Percentiles rank a stretch among this genome's conserved stretches.
phyloP scores from a whole-genome alignment of 2,797 vertebrate genomes.

The Melanotaenia trifasciata region DNA sequence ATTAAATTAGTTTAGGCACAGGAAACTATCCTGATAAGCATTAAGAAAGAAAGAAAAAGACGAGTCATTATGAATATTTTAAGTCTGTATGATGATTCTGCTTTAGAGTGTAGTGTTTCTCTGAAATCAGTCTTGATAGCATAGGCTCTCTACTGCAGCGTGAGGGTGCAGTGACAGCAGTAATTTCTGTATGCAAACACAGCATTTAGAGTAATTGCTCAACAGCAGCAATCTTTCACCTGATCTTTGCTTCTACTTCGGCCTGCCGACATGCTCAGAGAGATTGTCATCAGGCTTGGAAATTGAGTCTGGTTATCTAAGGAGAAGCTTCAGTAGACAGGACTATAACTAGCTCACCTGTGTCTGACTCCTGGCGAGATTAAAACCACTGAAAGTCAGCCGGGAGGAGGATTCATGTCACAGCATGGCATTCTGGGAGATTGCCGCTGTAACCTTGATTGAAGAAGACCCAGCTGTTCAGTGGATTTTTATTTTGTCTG shows the following conservation, averaged over 20 bases:
- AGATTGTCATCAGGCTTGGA: slow-evolving; percentile 34
- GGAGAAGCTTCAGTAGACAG: slow-evolving; percentile 14
- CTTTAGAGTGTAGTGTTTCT: no score
- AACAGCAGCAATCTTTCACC: slow-evolving; percentile 13
- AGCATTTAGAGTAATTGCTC: slow-evolving; percentile 28
- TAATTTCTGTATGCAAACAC: slow-evolving; percentile 14
- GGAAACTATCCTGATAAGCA: no score
- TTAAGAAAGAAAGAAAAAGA: no score
- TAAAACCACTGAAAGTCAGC: slow-evolving; percentile 49
- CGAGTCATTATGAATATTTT: no score
- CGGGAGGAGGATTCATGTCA: slow-evolving; percentile 14
- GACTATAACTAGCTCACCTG: slow-evolving; percentile 27
- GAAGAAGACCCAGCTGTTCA: slow-evolving; percentile 57
- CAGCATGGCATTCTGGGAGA: slow-evolving; percentile 57
- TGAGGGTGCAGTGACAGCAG: no score
- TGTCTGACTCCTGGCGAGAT: slow-evolving; percentile 46
- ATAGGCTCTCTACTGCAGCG: background rate
- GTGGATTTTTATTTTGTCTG: slow-evolving; percentile 20
- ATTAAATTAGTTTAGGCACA: no score
- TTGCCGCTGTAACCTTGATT: slow-evolving; percentile 56
- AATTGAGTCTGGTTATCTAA: slow-evolving; percentile 46
- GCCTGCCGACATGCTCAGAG: slow-evolving; percentile 3
- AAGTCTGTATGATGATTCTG: no score
- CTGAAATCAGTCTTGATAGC: background rate
- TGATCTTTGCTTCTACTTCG: background rate